Conservation (phyloP, 1,140 invertebrate species). For the Scaptomyza pallida region DNA sequence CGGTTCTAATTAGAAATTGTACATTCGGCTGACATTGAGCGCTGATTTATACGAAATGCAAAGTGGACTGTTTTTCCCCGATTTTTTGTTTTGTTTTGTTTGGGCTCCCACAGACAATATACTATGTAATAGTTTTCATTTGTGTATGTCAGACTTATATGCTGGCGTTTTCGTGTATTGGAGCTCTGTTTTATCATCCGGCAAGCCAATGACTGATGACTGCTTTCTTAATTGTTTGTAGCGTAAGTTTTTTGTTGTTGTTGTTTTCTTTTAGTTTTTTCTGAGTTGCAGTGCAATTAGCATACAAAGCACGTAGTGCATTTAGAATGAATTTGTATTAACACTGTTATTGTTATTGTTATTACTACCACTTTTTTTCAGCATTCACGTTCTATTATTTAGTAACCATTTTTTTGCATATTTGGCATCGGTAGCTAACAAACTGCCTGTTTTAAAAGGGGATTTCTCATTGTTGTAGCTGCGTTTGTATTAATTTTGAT, state of each 20-base stretch:
- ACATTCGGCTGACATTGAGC: slow-evolving; percentile 72
- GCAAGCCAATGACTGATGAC: slow-evolving; percentile 54
- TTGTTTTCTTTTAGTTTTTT: slow-evolving; percentile 14
- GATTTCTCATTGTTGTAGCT: neutral
- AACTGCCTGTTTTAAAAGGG: neutral
- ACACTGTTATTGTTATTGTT: slow-evolving; percentile 52
- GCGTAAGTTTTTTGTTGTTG: slow-evolving; percentile 5
- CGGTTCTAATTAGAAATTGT: slow-evolving; percentile 79
- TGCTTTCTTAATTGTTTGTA: slow-evolving; percentile 60
- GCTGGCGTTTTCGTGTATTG: slow-evolving; percentile 12
- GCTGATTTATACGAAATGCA: slow-evolving; percentile 73
- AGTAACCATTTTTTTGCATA: slow-evolving; percentile 28
- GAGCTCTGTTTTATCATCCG: slow-evolving; percentile 27
- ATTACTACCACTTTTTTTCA: slow-evolving; percentile 17
- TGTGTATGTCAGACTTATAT: slow-evolving; percentile 11
- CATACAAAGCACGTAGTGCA: slow-evolving; percentile 73
- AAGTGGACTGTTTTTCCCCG: no score
- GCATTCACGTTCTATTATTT: slow-evolving; percentile 8
- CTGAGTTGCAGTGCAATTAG: slow-evolving; percentile 56
- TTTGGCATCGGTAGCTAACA: slow-evolving; percentile 32
- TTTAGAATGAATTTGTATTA: slow-evolving; percentile 63
- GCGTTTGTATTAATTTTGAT: slow-evolving; percentile 4
- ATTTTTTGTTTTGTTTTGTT: slow-evolving; percentile 44
- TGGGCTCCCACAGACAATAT: slow-evolving; percentile 56
- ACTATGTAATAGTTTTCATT: neutral